Base-by-base conservation (phyloP, 2,888 invertebrate species). In the Druceiella hillmani region DNA sequence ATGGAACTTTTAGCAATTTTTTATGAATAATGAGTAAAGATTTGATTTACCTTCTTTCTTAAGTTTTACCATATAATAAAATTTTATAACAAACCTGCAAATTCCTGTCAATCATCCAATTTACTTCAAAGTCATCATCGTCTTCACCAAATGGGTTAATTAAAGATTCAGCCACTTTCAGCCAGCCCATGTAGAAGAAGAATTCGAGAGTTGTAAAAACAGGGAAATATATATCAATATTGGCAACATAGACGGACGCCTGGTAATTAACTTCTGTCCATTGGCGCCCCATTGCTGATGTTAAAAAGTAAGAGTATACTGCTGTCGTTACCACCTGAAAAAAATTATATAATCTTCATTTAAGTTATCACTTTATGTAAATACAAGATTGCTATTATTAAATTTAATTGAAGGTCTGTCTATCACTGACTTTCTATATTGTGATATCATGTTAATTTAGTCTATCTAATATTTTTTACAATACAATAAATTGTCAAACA, bases 61-160 rank as follows among this genome's bases (percentile, higher is more conserved):
- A 14, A 20, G 22, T 37, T 15, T 15, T 17, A 25, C 13, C 9
- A 13, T 3, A 5, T 17, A n/a, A n/a, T n/a, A n/a, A n/a, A n/a
- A 13, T 2, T 10, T 3, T 4, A 5, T 30, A 31, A 54, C 56
- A 58, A 58, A 87, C 87, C 74, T 87, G 85, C 42, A 88, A 68
- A 66, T 89, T 90, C 52, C 93, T 78, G 62, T 94, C 93, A 35
- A 94, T 85, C 66, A 93, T 79, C 91, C 92, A 92, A 58, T 91
- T 93, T 5, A 86, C 85, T 74, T 91, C 90, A 55, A 91, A 91
- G 53, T 91, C 91, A 54, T 91, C 91, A 55, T 91, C 91, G 52
- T 91, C 90, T 56, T 90, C 90, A 1, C 91, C 91, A 53, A 91
- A 91, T 0, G 91, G 91, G 65, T 94, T 94, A 45, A 93, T 89